Conservation (phyloP, 1,140 invertebrate genomes). For the Helicorthomorpha holstii region DNA sequence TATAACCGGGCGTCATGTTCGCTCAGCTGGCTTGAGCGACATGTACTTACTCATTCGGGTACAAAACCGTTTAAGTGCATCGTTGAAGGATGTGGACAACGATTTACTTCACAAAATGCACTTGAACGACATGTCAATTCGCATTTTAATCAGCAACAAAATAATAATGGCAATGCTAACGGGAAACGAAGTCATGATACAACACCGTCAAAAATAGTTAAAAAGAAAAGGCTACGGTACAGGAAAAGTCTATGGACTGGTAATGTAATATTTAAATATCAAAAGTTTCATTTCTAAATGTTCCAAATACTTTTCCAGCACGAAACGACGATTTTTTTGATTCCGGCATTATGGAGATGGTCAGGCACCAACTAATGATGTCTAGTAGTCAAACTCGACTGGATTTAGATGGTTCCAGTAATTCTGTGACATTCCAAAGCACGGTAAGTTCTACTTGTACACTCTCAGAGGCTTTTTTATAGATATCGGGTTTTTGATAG, state of each 20-base stretch:
- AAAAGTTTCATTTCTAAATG: no score
- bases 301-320: no score
- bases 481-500: no score
- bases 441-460: no score
- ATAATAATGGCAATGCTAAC: conserved; percentile 18
- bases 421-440: conserved; percentile 6
- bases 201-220: conserved; percentile 49
- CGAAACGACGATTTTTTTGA: conserved; percentile 6
- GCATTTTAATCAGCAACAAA: conserved; percentile 43
- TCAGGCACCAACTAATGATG: background rate
- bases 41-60: conserved; percentile 77
- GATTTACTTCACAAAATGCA: conserved; percentile 77
- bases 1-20: conserved; percentile 78
- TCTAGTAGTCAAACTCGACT: background rate
- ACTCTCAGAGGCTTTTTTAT: no score
- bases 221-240: conserved; percentile 63
- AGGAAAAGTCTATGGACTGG: conserved; percentile 45
- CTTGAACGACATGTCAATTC: conserved; percentile 83
- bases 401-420: background rate
- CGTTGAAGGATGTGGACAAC: conserved; percentile 73
- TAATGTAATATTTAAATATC: no score
- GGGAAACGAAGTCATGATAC: conserved; percentile 31
- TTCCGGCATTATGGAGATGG: conserved; percentile 4
- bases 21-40: conserved; percentile 76
- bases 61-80: conserved; percentile 92